phyloP scores from a whole-genome alignment of 2,888 invertebrate genomes.

The Resseliella maxima region DNA sequence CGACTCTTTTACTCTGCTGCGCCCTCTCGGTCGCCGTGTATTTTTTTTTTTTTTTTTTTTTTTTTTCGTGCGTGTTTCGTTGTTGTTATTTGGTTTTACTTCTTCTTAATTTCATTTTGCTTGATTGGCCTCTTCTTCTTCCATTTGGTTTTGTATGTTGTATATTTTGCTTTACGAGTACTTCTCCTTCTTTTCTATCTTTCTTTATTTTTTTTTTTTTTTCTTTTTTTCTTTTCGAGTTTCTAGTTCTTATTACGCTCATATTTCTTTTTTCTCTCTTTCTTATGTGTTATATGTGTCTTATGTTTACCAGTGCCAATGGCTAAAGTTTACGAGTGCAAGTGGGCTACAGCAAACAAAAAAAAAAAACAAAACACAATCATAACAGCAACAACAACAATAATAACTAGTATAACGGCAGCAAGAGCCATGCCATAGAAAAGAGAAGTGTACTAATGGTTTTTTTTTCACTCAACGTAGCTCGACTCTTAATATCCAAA shows the following conservation, averaged over 20 bases:
- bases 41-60: background rate
- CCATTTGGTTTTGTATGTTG: background rate
- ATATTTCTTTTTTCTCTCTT: no score
- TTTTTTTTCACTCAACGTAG: background rate
- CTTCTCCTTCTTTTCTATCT: constrained; percentile 25
- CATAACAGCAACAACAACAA: constrained; percentile 23
- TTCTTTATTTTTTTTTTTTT: background rate
- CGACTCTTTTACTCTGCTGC: constrained; percentile 15
- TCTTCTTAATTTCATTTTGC: background rate
- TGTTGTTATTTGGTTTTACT: background rate
- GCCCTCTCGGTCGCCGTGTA: background rate
- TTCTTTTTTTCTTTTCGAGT: background rate
- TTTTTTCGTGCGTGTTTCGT: background rate
- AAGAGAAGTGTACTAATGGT: constrained; percentile 51
- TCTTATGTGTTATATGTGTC: constrained; percentile 2
- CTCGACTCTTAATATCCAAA: constrained; percentile 1
- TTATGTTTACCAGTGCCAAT: constrained; percentile 53
- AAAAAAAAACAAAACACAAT: background rate
- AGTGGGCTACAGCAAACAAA: constrained; percentile 34
- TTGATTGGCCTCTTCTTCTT: constrained; percentile 47
- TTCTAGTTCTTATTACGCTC: constrained; percentile 45
- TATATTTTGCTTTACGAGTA: background rate
- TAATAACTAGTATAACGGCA: background rate
- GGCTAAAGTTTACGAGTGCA: constrained; percentile 53
- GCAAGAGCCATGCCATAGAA: background rate